phyloP scores from a whole-genome alignment of 2,113 vertebrate genomes.

The Erythrolamprus reginae region DNA sequence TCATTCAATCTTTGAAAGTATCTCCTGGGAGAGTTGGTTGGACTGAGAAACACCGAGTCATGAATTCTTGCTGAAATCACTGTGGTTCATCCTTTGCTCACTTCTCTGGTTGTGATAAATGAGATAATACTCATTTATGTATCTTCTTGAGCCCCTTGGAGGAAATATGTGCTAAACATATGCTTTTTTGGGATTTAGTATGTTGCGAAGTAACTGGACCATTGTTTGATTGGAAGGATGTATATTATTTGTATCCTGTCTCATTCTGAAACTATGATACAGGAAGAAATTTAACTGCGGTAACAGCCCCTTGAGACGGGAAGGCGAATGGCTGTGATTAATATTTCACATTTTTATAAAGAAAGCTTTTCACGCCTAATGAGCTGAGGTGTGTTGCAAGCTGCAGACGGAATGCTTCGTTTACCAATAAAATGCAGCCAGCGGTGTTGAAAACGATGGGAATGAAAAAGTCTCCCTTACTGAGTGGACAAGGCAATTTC shows the following conservation, averaged over 20 bases:
- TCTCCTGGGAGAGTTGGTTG: neutral
- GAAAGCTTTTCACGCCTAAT: conserved; percentile 4
- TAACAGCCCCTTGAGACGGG: neutral
- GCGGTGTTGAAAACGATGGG: neutral
- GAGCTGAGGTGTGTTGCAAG: conserved; percentile 18
- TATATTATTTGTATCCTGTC: neutral
- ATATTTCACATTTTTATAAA: conserved; percentile 23
- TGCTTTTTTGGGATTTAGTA: neutral
- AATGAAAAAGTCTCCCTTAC: neutral
- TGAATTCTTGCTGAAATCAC: neutral
- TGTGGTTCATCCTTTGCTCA: neutral
- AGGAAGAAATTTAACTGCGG: neutral
- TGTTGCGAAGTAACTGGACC: neutral
- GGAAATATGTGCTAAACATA: neutral
- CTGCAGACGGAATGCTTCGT: conserved; percentile 8
- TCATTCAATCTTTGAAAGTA: neutral
- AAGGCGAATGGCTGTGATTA: conserved; percentile 22
- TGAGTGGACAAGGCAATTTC: neutral
- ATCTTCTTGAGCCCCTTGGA: neutral
- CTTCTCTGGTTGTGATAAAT: neutral
- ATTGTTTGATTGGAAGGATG: neutral
- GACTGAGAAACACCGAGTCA: neutral
- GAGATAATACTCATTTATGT: neutral
- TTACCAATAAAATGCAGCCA: neutral
- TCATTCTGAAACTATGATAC: neutral